Base-by-base conservation (phyloP, 2,113 vertebrate genomes). In the Phoenicopterus ruber region DNA sequence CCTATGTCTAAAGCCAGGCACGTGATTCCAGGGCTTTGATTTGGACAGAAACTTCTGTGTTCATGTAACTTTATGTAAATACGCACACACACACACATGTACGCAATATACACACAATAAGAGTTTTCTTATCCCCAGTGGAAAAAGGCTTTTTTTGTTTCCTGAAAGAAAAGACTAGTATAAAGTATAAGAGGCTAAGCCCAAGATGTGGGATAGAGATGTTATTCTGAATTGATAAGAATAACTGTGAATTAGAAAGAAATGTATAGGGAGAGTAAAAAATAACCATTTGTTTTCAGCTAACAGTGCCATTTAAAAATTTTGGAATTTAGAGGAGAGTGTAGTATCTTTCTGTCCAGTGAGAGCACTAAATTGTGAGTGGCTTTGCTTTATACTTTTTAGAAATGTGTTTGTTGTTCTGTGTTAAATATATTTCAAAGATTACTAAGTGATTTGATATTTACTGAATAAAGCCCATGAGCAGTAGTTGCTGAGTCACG, bases 401-500 rank as follows among this genome's bases (percentile, higher is more conserved):
- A 3, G 13, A 86, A 72, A 70, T 40, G 10, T 36, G 31, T 57
- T 80, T 73, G 18, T 83, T 88, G 21, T 58, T 91, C 22, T 79
- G 5, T 54, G 46, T 84, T 92, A 70, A 80, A 46, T 12, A 14
- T 47, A 42, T 31, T 88, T 89, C 42, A 73, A 24, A 44, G 61
- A 50, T 87, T 78, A 62, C 38, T n/a, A 6, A 89, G 70, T 36
- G 22, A 46, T 94, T 87, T 94, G 84, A 14, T 86, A 59, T 67
- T 93, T 94, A 44, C 19, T 18, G 24, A 69, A 20, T 71, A 67
- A 80, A 73, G 25, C 72, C 88, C 32, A 3, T 61, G 67, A 92
- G 63, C 62, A 50, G 42, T 42, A 86, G 13, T 46, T 79, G 86
- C 81, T 95, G 86, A 93, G 87, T 95, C 76, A 86, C 31, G 83